Percentiles rank a stretch among this genome's conserved stretches.
These are phyloP conservation scores for Leuciscus idus DNA, from an alignment of 2,113 vertebrate species.

Conservation along the genomic window DNA sequence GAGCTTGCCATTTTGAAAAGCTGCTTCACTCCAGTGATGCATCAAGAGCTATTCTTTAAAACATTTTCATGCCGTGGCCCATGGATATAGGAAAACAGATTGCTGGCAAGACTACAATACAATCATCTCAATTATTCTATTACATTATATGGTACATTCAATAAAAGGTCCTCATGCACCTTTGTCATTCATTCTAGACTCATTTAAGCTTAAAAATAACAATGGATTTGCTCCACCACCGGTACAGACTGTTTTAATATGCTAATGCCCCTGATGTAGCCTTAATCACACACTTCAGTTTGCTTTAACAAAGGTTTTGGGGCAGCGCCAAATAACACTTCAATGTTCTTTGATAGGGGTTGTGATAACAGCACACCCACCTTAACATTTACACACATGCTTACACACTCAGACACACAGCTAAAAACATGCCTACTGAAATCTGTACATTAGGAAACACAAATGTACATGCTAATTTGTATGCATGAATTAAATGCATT, in stretches of 20 bases:
- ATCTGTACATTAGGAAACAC: background rate
- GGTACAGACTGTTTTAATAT: background rate
- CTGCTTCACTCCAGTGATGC: background rate
- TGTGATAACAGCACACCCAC: background rate
- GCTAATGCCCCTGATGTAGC: background rate
- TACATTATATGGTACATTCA: background rate
- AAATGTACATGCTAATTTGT: background rate
- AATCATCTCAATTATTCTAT: background rate
- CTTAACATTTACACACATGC: background rate
- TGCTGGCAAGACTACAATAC: background rate
- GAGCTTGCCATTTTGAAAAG: background rate
- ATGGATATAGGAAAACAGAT: background rate
- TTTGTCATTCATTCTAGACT: background rate
- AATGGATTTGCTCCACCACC: background rate
- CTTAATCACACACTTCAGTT: constrained; percentile 16
- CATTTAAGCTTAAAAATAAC: constrained; percentile 11
- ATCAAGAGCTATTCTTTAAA: background rate
- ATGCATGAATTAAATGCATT: constrained; percentile 2
- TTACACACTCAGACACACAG: constrained; percentile 16
- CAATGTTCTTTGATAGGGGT: background rate
- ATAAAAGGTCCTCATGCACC: background rate
- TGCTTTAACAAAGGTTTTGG: constrained; percentile 7
- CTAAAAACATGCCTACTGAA: background rate
- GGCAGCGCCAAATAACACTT: background rate
- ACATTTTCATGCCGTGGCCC: background rate